Base-by-base conservation (phyloP, 2,888 invertebrate species). In the Drosophila nr. medialis region DNA sequence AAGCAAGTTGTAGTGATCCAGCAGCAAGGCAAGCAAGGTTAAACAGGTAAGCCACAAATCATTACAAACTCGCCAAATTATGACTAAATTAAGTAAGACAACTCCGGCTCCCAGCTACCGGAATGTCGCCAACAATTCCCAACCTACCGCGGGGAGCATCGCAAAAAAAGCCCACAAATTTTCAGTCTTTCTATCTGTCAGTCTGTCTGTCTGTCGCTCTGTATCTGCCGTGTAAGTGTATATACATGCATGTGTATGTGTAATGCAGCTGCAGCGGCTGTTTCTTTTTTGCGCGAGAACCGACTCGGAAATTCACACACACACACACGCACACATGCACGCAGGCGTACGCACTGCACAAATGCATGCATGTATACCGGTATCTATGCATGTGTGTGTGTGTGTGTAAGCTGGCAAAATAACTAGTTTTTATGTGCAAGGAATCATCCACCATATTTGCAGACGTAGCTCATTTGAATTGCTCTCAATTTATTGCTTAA, bases 401-500 rank as follows among this genome's bases (percentile, higher is more conserved):
- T 49, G 59, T 50, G 48, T 55, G 62, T 66, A 64, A 64, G 32
- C 62, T 76, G 63, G 64, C 21, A 30, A 77, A 77, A 78, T 81
- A 78, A 78, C 78, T 77, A 72, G 78, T 78, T 78, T 77, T 77
- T 70, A 34, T 63, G 53, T 51, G 55, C 56, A 64, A 72, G 63
- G 73, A 77, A 78, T 77, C 81, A 81, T 81, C 68, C 81, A 81
- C 71, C 66, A 48, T 40, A 56, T 53, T 68, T 55, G 53, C 54
- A 45, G 59, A 56, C 63, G 34, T 40, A 7, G 30, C 79, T 79
- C 79, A 79, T 79, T 81, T 79, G 69, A 81, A 78, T 78, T 66
- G 79, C 79, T 79, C 79, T 79, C 79, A 70, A 81, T 77, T 79
- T 81, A 59, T 56, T 67, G 63, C 60, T 68, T 45, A 48, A 75